Evolutionary conservation across 1,140 invertebrate genomes (phyloP), one percentile per base, ranked within the genome.

Genomic region (Formica exsecta): DNA sequence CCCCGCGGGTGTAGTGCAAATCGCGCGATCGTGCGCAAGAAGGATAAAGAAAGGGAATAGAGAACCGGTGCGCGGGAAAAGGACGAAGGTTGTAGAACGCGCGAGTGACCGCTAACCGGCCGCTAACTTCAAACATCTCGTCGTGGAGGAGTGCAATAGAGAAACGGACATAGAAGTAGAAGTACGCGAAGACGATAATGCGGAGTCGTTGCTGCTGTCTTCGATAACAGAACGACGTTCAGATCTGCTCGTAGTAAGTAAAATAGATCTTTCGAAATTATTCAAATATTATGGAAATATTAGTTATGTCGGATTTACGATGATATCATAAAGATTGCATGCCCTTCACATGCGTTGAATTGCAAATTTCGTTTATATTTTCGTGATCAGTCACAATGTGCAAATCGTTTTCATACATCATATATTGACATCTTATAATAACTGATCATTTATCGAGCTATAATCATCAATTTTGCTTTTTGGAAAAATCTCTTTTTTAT

Each of bases 241-340:
- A 79, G 89, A 89, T 92, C 88, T 85, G 83, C 87, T 89, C 86
- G 85, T 92, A 90, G 92, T 92, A 88, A 92, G 92, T 91, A 65
- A 22, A 79, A 70, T 57, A 59, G 2, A 73, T 59, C 13, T 41
- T 22, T 13, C 2, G n/a, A 29, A 7, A 16, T 57, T 32, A 32
- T 32, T 38, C 29, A 29, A 29, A 29, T 29, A 29, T 29, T 29
- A 19, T n/a, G 13, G 44, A 22, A 22, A 59, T 44, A 73, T 59
- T 51, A 61, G 25, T 16, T 44, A 22, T 11, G 68, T 36, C 13
- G n/a, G 19, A 61, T 71, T 73, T 44, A 22, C 13, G 3, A 11
- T 6, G 22, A 13, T 32, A 25, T 44, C 36, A 6, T 19, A n/a
- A 3, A 16, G 22, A 22, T 22, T 22, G 29, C 25, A 11, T 41